Evolutionary conservation across 2,888 invertebrate genomes (phyloP).

Genomic region (Amphipoea oculea): DNA sequence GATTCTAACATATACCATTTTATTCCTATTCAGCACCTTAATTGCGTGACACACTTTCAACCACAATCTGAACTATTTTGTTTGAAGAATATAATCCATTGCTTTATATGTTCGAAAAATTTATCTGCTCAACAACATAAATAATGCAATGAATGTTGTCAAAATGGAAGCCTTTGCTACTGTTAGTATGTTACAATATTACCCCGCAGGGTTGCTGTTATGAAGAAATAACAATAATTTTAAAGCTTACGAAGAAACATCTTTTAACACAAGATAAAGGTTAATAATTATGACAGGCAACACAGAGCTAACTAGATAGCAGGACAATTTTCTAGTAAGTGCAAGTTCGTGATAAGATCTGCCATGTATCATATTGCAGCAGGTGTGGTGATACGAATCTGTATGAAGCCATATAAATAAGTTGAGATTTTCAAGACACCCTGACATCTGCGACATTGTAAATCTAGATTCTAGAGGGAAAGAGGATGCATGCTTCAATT

Average conservation of each 20-base stretch:
- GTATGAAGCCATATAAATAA: conserved; percentile 76
- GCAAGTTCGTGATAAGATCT: conserved; percentile 41
- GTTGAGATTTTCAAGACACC: conserved; percentile 70
- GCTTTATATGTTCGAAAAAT: no score
- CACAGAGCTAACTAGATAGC: conserved; percentile 19
- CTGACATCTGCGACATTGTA: conserved; percentile 66
- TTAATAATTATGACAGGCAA: conserved; percentile 43
- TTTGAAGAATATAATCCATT: no score
- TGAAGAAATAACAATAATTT: conserved; percentile 31
- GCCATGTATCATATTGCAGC: conserved; percentile 68
- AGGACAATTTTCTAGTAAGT: conserved; percentile 39
- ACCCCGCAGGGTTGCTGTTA: background rate
- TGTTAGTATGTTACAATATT: background rate
- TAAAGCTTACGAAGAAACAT: conserved; percentile 5
- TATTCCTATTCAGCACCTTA: background rate
- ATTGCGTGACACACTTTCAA: background rate
- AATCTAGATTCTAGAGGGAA: conserved; percentile 68
- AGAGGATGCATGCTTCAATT: conserved; percentile 72
- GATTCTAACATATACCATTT: no score
- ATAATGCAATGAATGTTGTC: background rate
- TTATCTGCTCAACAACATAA: background rate
- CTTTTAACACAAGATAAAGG: conserved; percentile 29
- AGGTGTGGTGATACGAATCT: conserved; percentile 73
- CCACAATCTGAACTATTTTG: no score
- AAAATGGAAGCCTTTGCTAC: background rate